phyloP scores from a whole-genome alignment of 1,140 invertebrate species.

The Formica exsecta region DNA sequence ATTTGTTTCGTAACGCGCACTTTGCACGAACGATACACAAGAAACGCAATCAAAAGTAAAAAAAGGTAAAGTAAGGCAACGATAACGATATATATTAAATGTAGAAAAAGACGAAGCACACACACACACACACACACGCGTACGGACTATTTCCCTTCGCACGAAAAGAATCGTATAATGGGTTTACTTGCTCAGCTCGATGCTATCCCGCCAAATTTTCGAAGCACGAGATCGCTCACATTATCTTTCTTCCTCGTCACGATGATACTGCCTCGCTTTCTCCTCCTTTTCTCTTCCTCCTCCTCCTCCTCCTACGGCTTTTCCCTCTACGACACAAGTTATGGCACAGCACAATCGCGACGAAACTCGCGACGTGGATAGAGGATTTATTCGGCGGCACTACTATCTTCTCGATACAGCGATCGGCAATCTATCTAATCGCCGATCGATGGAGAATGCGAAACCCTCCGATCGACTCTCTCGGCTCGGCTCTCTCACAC shows the following conservation, averaged over 20 bases:
- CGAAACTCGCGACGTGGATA: conserved; percentile 1
- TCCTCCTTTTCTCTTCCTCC: background rate
- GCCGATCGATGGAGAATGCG: conserved; percentile 7
- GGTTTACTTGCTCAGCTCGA: conserved; percentile 12
- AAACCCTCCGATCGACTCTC: background rate
- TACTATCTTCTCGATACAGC: background rate
- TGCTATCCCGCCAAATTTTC: conserved; percentile 3
- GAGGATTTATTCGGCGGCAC: background rate
- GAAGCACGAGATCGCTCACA: conserved; percentile 26
- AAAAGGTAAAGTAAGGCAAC: background rate
- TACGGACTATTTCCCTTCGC: background rate
- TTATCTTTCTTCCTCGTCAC: conserved; percentile 37
- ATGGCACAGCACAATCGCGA: conserved; percentile 44
- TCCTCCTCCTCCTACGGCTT: background rate
- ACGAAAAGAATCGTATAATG: background rate
- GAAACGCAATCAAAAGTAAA: background rate
- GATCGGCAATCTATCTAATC: background rate
- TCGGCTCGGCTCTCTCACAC: conserved; percentile 43
- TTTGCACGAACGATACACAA: background rate
- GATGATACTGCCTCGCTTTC: conserved; percentile 12
- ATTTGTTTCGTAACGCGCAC: conserved; percentile 1
- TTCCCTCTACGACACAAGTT: background rate
- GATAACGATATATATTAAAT: background rate
- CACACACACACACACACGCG: too few species aligned
- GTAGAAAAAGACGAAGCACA: background rate